Conservation (phyloP, 2,113 vertebrate species). For the Poeciliopsis retropinna region DNA sequence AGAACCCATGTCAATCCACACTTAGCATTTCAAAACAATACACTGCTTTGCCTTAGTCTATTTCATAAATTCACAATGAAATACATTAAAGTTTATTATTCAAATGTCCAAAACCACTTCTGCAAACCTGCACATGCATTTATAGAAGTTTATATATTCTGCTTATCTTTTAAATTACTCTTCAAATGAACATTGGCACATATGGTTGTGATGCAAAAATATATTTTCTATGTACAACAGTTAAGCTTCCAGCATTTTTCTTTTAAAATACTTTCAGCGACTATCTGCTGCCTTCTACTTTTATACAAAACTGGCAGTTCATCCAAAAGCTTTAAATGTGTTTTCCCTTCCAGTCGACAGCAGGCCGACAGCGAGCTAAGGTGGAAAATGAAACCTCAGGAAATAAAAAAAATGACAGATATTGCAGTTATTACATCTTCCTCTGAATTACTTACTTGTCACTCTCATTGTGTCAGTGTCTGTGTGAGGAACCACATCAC, state of each 20-base stretch:
- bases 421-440: constrained; percentile 37
- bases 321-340: constrained; percentile 45
- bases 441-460: constrained; percentile 41
- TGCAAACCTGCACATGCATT: background rate
- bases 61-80: background rate
- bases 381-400: constrained; percentile 34
- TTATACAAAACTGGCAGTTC: constrained; percentile 35
- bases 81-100: background rate
- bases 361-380: constrained; percentile 19
- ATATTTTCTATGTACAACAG: background rate
- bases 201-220: background rate
- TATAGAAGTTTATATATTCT: background rate
- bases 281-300: constrained; percentile 37
- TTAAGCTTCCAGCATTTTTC: background rate
- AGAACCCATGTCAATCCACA: no score
- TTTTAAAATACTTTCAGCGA: constrained; percentile 19
- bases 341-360: constrained; percentile 53
- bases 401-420: background rate
- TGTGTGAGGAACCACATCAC: background rate
- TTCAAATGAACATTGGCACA: background rate
- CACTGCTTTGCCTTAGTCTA: background rate
- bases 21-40: no score
- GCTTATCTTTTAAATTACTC: background rate
- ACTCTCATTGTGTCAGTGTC: constrained; percentile 18
- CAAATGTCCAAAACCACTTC: background rate